Evolutionary conservation across 2,888 invertebrate genomes (phyloP).

Genomic region (Drosophila mercatorum): DNA sequence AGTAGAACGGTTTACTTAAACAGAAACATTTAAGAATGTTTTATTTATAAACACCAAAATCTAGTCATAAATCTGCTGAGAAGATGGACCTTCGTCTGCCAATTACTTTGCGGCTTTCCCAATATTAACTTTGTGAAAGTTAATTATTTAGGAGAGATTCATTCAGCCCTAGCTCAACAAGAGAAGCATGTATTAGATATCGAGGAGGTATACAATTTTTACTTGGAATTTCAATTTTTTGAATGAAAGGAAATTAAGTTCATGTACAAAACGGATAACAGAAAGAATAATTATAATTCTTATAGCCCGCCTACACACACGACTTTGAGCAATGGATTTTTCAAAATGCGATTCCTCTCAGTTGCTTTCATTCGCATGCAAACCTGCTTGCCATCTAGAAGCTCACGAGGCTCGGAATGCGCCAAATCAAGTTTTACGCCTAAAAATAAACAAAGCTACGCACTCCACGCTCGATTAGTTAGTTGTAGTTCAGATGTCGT

Average conservation of each 20-base stretch:
- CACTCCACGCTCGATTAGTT: slow-evolving; percentile 9
- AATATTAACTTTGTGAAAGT: background rate
- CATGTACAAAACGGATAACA: background rate
- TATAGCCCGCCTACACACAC: too few species aligned
- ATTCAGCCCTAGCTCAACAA: background rate
- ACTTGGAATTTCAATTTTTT: background rate
- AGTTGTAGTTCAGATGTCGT: slow-evolving; percentile 51
- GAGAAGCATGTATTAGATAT: too few species aligned
- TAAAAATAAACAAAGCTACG: slow-evolving; percentile 45
- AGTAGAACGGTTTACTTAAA: slow-evolving; percentile 4
- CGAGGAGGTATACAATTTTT: background rate
- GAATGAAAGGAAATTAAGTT: background rate
- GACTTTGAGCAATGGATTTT: background rate
- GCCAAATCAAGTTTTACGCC: slow-evolving; percentile 51
- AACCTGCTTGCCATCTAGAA: slow-evolving; percentile 51
- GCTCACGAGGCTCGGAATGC: background rate
- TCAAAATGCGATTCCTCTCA: background rate
- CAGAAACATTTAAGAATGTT: too few species aligned
- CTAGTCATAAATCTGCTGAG: background rate
- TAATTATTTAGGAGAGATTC: background rate
- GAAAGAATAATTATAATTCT: background rate
- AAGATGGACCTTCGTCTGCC: background rate
- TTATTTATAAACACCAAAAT: too few species aligned
- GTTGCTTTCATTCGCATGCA: background rate
- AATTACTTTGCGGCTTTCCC: background rate